These are phyloP conservation scores for Plebejus anna DNA, from an alignment of 2,888 invertebrate species.

Conservation along the genomic window DNA sequence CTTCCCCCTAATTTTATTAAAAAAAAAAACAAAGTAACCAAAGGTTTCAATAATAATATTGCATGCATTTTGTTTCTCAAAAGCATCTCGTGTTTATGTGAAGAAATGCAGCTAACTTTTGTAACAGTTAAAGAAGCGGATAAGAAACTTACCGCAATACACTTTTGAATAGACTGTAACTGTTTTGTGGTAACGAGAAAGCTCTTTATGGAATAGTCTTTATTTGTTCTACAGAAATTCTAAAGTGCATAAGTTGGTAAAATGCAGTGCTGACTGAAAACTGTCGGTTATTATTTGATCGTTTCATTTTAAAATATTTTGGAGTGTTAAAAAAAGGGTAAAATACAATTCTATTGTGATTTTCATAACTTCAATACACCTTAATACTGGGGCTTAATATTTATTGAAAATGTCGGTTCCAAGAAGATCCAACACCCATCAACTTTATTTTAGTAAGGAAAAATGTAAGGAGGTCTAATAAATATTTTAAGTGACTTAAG, in stretches of 20 bases:
- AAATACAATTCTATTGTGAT: too few species aligned
- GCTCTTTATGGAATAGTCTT: conserved; percentile 9
- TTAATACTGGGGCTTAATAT: too few species aligned
- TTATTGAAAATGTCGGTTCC: too few species aligned
- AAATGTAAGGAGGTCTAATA: too few species aligned
- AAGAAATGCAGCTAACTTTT: conserved; percentile 22
- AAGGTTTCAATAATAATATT: not conserved
- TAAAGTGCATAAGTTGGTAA: not conserved
- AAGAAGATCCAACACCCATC: too few species aligned
- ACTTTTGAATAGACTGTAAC: conserved; percentile 28
- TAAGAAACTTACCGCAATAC: conserved; percentile 21
- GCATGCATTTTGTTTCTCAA: not conserved
- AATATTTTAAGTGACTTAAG: too few species aligned
- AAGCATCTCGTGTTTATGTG: conserved; percentile 25
- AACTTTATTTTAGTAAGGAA: too few species aligned
- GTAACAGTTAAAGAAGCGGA: conserved; percentile 24
- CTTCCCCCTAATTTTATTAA: too few species aligned
- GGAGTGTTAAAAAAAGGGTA: too few species aligned
- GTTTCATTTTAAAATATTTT: not conserved
- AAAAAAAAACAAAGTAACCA: not conserved
- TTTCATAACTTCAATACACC: too few species aligned
- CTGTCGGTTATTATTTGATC: not conserved
- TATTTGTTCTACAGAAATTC: conserved; percentile 4
- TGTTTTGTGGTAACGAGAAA: conserved; percentile 22
- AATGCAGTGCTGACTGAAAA: not conserved